Conservation (phyloP, 2,888 invertebrate species). For the Diplolepis rosae region DNA sequence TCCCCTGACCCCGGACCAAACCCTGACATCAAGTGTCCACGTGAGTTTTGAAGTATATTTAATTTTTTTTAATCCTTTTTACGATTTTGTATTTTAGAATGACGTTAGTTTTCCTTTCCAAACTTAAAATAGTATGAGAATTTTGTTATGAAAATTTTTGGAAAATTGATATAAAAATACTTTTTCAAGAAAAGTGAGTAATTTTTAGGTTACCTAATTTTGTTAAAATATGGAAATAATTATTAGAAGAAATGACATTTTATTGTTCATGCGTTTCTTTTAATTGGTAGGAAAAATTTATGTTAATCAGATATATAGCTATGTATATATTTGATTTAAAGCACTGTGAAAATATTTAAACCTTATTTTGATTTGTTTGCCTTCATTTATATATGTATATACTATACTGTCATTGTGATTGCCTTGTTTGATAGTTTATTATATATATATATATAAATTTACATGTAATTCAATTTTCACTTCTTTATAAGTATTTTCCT, state of each 20-base stretch:
- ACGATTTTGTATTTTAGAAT: neutral
- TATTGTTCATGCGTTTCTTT: neutral
- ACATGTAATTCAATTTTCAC: too few relatives aligned
- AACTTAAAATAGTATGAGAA: neutral
- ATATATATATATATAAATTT: too few relatives aligned
- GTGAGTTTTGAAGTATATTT: neutral
- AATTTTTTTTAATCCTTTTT: neutral
- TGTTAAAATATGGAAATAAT: neutral
- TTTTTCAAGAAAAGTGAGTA: neutral
- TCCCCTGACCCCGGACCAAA: too few relatives aligned
- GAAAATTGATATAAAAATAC: neutral
- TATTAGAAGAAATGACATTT: neutral
- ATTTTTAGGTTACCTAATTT: neutral
- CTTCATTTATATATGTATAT: too few relatives aligned
- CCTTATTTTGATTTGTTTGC: too few relatives aligned
- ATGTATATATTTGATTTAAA: too few relatives aligned
- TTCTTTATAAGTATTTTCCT: too few relatives aligned
- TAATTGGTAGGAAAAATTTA: neutral
- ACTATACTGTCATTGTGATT: too few relatives aligned
- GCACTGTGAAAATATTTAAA: too few relatives aligned
- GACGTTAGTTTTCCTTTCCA: neutral
- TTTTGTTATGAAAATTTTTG: neutral
- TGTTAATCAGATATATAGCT: too few relatives aligned
- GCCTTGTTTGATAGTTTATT: too few relatives aligned
- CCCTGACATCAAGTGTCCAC: neutral